These are phyloP conservation scores for Pempheris klunzingeri DNA, from an alignment of 2,797 vertebrate species.

Conservation along the genomic window DNA sequence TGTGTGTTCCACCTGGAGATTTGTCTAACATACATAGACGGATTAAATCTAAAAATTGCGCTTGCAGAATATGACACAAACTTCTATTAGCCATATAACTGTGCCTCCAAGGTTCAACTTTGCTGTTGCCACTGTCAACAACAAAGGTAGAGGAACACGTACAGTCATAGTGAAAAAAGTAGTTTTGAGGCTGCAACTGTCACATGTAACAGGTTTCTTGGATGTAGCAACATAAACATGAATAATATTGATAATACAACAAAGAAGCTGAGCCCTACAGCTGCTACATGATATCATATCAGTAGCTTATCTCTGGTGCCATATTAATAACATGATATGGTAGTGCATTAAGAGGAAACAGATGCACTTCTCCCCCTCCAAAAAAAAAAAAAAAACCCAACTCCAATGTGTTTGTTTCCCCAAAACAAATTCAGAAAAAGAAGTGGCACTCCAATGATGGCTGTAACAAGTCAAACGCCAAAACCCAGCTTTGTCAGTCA, in stretches of 20 bases:
- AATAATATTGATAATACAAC: not conserved
- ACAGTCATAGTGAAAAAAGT: not conserved
- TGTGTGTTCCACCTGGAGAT: constrained; percentile 10
- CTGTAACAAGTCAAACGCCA: constrained; percentile 6
- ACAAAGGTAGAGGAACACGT: constrained; percentile 1
- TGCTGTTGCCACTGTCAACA: constrained; percentile 15
- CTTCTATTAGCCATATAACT: not conserved
- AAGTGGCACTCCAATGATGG: not conserved
- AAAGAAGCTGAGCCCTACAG: not conserved
- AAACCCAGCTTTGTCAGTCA: constrained; percentile 8
- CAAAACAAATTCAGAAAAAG: constrained; percentile 18
- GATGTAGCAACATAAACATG: not conserved
- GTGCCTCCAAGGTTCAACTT: constrained; percentile 10
- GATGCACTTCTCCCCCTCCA: constrained; percentile 16
- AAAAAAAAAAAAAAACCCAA: not conserved
- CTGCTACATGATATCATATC: constrained; percentile 1
- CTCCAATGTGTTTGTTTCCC: too few species aligned
- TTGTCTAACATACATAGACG: not conserved
- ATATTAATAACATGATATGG: constrained; percentile 1
- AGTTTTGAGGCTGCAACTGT: constrained; percentile 13
- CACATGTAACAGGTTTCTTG: constrained; percentile 9
- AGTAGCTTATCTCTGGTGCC: constrained; percentile 4
- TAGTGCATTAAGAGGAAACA: constrained; percentile 26
- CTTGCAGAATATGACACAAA: constrained; percentile 11
- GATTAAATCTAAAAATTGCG: constrained; percentile 6